These are phyloP conservation scores for Anorthoa munda DNA, from an alignment of 2,888 invertebrate species.

Conservation along the genomic window DNA sequence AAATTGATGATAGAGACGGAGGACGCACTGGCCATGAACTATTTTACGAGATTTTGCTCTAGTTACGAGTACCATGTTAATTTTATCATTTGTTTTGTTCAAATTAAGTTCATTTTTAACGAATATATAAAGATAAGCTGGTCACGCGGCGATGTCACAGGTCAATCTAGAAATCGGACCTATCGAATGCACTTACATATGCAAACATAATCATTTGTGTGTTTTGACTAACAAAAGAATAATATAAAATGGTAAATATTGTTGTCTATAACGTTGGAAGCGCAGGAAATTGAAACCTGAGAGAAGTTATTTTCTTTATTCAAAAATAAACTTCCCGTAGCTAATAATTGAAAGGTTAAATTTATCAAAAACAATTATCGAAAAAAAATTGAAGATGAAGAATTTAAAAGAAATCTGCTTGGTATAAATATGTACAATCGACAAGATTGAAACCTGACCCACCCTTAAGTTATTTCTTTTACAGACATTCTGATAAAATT, in stretches of 20 bases:
- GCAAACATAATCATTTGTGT: not conserved
- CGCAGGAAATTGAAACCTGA: not conserved
- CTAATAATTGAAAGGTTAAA: not conserved
- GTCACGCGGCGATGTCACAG: slow-evolving; percentile 1
- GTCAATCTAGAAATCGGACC: slow-evolving; percentile 24
- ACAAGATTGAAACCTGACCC: too few species aligned
- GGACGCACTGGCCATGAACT: slow-evolving; percentile 8
- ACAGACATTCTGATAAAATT: too few species aligned
- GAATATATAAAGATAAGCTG: not conserved
- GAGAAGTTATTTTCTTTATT: not conserved
- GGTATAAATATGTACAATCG: not conserved
- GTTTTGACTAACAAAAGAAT: not conserved
- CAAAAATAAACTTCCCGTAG: not conserved
- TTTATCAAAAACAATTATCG: not conserved
- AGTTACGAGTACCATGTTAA: not conserved
- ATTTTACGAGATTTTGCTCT: slow-evolving; percentile 1
- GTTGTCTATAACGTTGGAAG: not conserved
- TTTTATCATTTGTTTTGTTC: not conserved
- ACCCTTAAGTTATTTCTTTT: too few species aligned
- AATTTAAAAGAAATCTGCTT: not conserved
- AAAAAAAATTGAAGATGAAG: not conserved
- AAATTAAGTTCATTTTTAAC: not conserved
- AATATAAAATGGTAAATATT: not conserved
- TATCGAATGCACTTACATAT: not conserved
- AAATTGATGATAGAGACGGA: not conserved